Evolutionary conservation across 2,888 invertebrate species (phyloP).

Genomic region (Rhodophaea formosa): DNA sequence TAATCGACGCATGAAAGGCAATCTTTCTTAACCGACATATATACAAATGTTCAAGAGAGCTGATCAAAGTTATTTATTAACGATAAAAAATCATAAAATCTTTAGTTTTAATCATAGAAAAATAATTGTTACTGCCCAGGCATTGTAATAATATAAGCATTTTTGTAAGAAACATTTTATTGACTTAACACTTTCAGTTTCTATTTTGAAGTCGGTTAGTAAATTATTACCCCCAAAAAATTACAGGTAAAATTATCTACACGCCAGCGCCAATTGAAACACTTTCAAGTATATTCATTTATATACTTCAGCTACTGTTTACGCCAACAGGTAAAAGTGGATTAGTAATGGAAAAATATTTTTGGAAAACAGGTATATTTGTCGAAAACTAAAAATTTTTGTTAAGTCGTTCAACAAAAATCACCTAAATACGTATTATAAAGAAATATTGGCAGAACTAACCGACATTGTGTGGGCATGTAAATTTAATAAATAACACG

Average conservation of each 20-base stretch:
- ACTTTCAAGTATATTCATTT: background rate
- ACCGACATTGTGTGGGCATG: too few species aligned
- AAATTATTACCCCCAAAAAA: background rate
- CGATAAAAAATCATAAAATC: background rate
- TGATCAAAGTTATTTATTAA: background rate
- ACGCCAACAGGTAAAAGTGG: too few species aligned
- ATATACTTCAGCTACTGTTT: too few species aligned
- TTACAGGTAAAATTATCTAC: conserved; percentile 3
- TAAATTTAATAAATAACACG: too few species aligned
- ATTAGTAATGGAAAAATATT: too few species aligned
- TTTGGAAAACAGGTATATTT: too few species aligned
- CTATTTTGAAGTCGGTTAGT: background rate
- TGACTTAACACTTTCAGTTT: background rate
- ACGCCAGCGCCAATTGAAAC: background rate
- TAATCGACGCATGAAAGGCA: background rate
- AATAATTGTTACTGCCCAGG: background rate
- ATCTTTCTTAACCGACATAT: background rate
- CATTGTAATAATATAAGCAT: background rate
- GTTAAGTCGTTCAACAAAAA: too few species aligned
- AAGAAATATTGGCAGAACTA: too few species aligned
- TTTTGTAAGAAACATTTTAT: background rate
- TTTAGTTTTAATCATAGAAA: conserved; percentile 1
- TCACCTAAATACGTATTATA: too few species aligned
- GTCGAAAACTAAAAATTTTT: background rate
- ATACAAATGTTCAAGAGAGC: conserved; percentile 3